A percentile compares a stretch with the other conserved stretches of the same genome.
Conservation (phyloP, 2,888 invertebrate genomes). For the Drosophila antonietae region DNA sequence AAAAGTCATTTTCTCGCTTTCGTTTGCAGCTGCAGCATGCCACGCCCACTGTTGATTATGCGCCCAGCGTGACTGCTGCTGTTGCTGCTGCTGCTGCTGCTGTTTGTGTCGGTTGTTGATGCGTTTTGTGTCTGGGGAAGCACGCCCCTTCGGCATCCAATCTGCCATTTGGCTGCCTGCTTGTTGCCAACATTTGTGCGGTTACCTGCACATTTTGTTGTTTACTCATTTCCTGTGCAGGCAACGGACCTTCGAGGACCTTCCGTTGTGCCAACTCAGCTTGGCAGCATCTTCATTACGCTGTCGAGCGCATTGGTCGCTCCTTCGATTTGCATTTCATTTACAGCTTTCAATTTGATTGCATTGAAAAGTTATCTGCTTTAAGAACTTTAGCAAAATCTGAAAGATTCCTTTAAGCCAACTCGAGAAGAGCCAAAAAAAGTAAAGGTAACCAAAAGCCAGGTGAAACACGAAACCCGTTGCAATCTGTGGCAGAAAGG, state of each 20-base stretch:
- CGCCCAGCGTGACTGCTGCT: conserved; percentile 15
- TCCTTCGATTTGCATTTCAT: conserved; percentile 69
- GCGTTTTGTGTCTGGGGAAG: conserved; percentile 42
- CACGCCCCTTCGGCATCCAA: conserved; percentile 1
- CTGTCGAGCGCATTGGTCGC: conserved; percentile 26
- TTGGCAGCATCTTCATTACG: conserved; percentile 37
- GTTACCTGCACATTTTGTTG: conserved; percentile 50
- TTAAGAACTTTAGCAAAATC: conserved; percentile 27
- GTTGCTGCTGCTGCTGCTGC: conserved; percentile 9
- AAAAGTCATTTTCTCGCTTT: conserved; percentile 74
- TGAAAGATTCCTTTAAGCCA: conserved; percentile 14
- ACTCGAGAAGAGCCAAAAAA: background rate
- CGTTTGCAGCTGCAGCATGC: conserved; percentile 57
- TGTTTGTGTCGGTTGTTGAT: conserved; percentile 45
- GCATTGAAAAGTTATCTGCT: conserved; percentile 29
- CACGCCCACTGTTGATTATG: conserved; percentile 59
- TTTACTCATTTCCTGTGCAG: conserved; percentile 37
- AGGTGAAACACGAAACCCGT: conserved; percentile 37
- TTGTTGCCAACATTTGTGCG: conserved; percentile 16
- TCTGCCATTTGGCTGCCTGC: background rate
- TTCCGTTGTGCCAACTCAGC: conserved; percentile 2
- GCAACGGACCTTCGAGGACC: conserved; percentile 11
- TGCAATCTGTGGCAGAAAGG: conserved; percentile 72
- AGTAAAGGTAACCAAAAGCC: conserved; percentile 1
- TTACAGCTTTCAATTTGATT: conserved; percentile 45